phyloP scores from a whole-genome alignment of 2,797 vertebrate species.

The Chloroceryle amazona region DNA sequence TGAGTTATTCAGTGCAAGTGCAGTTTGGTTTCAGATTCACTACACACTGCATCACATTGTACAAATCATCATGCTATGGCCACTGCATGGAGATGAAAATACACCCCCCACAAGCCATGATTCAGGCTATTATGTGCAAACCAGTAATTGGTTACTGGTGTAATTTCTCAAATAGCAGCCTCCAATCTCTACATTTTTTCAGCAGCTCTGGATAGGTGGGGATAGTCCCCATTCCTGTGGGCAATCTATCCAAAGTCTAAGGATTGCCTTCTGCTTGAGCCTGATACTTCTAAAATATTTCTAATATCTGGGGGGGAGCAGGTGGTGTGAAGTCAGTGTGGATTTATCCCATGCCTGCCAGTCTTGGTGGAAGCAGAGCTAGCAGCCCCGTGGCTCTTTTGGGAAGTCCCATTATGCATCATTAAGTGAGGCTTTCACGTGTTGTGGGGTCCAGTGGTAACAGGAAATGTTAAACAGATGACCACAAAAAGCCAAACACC shows the following conservation, averaged over 20 bases:
- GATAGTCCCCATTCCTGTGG: neutral
- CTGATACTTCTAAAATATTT: neutral
- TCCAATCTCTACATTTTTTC: neutral
- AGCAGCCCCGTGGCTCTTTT: neutral
- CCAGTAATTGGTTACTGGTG: neutral
- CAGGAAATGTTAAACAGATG: neutral
- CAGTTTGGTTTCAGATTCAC: constrained; percentile 17
- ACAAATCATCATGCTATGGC: neutral
- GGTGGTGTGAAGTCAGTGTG: neutral
- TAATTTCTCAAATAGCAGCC: neutral
- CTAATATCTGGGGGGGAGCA: neutral
- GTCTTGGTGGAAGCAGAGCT: neutral
- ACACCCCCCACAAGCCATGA: neutral
- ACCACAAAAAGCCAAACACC: neutral
- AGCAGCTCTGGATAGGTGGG: neutral
- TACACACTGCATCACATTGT: neutral
- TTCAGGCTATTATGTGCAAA: constrained; percentile 44
- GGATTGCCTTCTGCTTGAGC: neutral
- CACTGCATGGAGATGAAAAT: neutral
- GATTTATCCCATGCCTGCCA: neutral
- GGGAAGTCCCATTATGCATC: neutral
- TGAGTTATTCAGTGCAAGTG: neutral
- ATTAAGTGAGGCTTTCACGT: neutral
- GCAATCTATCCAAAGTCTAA: neutral
- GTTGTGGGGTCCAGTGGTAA: neutral